Evolutionary conservation across 2,888 invertebrate species (phyloP).

Genomic region (Thera obeliscata): DNA sequence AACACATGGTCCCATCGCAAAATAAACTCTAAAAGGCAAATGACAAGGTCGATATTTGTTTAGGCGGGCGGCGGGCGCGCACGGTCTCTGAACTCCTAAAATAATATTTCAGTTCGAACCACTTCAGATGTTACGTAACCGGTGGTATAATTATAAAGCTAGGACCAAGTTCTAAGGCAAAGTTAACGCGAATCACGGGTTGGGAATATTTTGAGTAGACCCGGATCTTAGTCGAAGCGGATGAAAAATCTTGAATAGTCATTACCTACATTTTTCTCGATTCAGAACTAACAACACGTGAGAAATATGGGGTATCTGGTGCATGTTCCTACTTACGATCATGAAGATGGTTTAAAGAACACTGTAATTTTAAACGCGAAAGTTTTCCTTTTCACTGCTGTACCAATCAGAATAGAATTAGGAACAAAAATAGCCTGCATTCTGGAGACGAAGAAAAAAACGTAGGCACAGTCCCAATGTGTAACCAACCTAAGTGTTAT

Average conservation of each 20-base stretch:
- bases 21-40: conserved; percentile 61
- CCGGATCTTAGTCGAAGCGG: conserved; percentile 11
- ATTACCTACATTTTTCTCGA: conserved; percentile 4
- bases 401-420: too few relatives aligned
- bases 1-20: conserved; percentile 50
- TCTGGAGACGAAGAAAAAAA: too few relatives aligned
- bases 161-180: conserved; percentile 69
- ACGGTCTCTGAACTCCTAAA: conserved; percentile 81
- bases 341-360: too few relatives aligned
- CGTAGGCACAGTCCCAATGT: too few relatives aligned
- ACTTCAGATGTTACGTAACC: conserved; percentile 79
- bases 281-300: conserved; percentile 12
- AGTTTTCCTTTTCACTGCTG: too few relatives aligned
- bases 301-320: neutral
- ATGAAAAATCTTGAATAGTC: conserved; percentile 1
- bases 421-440: too few relatives aligned
- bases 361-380: too few relatives aligned
- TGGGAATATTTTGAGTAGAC: conserved; percentile 30
- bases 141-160: conserved; percentile 78
- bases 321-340: too few relatives aligned
- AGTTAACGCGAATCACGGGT: conserved; percentile 56
- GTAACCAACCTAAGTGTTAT: too few relatives aligned
- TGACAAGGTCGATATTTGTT: conserved; percentile 60
- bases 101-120: conserved; percentile 81
- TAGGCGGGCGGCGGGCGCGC: conserved; percentile 46